These are phyloP conservation scores for Tinea trinotella DNA, from an alignment of 2,888 invertebrate genomes.

Conservation along the genomic window DNA sequence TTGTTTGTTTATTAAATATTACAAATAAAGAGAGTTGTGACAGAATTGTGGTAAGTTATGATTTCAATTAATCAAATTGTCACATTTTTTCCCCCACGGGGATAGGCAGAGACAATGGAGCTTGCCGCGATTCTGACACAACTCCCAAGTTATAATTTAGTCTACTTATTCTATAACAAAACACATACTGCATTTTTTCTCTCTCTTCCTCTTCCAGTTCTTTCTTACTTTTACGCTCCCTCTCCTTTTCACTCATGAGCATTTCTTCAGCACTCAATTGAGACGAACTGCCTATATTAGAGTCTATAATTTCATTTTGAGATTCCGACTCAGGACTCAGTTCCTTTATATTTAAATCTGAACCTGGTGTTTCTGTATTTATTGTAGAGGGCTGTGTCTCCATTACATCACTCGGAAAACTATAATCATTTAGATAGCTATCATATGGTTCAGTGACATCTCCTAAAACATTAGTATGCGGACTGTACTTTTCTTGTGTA, in stretches of 20 bases:
- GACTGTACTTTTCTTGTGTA: conserved; percentile 41
- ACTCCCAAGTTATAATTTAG: too few species aligned
- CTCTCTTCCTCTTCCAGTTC: conserved; percentile 95
- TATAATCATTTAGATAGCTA: conserved; percentile 52
- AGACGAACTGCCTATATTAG: conserved; percentile 24
- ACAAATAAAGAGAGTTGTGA: too few species aligned
- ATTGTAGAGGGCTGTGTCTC: conserved; percentile 26
- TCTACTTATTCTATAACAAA: too few species aligned
- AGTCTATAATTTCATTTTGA: not conserved
- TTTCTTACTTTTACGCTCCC: conserved; percentile 82
- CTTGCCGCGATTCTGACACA: too few species aligned
- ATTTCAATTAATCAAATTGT: too few species aligned
- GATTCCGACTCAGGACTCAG: not conserved
- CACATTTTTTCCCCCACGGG: too few species aligned
- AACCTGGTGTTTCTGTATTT: not conserved
- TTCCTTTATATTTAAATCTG: not conserved
- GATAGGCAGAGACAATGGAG: too few species aligned
- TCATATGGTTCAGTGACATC: conserved; percentile 51
- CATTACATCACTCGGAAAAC: conserved; percentile 37
- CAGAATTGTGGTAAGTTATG: too few species aligned
- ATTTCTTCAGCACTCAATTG: conserved; percentile 50
- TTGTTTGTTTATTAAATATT: too few species aligned
- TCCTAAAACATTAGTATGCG: conserved; percentile 43
- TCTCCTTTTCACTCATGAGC: conserved; percentile 70
- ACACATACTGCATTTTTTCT: conserved; percentile 94